Conservation (phyloP, 2,797 vertebrate species). For the Peromyscus aztecus region DNA sequence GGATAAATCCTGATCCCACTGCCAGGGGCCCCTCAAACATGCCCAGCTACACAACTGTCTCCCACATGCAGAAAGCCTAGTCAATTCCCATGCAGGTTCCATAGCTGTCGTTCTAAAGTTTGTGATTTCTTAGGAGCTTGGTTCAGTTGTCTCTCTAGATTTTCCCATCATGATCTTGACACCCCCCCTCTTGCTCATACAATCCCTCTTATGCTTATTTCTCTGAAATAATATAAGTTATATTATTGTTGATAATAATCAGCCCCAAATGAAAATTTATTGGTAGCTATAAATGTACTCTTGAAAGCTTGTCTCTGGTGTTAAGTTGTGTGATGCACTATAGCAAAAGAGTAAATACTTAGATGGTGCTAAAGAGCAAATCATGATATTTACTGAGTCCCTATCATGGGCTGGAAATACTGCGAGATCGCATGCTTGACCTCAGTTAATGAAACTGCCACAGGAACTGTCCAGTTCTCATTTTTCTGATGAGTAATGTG, state of each 20-base stretch:
- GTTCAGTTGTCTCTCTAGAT: too few species aligned
- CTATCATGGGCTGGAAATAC: not conserved
- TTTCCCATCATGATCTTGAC: too few species aligned
- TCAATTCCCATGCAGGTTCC: too few species aligned
- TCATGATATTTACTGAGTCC: not conserved
- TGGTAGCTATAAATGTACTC: not conserved
- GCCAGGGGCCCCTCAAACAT: too few species aligned
- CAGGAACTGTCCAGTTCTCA: not conserved
- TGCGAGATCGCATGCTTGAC: not conserved
- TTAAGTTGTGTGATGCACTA: not conserved
- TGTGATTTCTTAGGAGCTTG: too few species aligned
- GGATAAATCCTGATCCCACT: too few species aligned
- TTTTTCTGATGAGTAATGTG: not conserved
- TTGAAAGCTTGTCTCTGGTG: not conserved
- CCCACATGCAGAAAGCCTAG: too few species aligned
- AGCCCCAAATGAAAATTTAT: conserved; percentile 1
- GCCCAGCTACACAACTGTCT: too few species aligned
- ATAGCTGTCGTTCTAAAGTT: too few species aligned
- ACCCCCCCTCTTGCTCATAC: too few species aligned
- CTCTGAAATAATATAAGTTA: not conserved
- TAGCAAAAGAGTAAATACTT: not conserved
- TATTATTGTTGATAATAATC: not conserved
- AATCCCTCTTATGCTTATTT: not conserved
- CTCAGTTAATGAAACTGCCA: not conserved
- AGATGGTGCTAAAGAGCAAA: not conserved